These are phyloP conservation scores for Poecile atricapillus DNA, from an alignment of 2,113 vertebrate genomes.

Conservation along the genomic window DNA sequence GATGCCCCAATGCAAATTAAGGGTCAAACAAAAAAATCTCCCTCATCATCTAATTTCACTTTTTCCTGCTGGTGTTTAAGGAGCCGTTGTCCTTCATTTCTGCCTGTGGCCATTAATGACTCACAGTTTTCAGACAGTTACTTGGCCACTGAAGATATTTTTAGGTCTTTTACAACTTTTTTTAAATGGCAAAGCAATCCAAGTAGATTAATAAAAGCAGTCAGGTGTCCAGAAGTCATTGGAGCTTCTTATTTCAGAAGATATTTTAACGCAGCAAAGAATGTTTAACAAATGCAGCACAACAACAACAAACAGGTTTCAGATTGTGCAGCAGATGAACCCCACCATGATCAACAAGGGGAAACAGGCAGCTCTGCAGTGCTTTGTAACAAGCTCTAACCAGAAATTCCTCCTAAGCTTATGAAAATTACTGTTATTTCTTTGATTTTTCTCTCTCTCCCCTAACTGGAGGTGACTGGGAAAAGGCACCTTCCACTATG, in stretches of 20 bases:
- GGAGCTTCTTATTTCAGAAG: background rate
- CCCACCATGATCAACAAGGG: background rate
- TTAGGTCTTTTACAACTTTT: slow-evolving; percentile 31
- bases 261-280: background rate
- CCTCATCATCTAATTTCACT: background rate
- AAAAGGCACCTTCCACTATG: background rate
- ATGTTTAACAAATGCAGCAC: background rate
- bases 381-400: background rate
- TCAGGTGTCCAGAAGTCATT: background rate
- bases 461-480: background rate
- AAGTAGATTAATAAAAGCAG: slow-evolving; percentile 27
- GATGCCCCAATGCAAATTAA: background rate
- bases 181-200: slow-evolving; percentile 26
- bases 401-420: background rate
- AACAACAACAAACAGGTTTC: background rate
- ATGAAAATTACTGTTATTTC: background rate
- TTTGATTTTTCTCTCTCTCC: background rate
- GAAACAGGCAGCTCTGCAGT: background rate
- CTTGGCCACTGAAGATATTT: slow-evolving; percentile 46
- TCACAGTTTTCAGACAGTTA: slow-evolving; percentile 43
- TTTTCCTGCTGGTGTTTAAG: background rate
- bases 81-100: slow-evolving; percentile 20
- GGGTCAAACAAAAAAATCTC: background rate
- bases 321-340: background rate
- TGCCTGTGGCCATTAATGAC: slow-evolving; percentile 47